Evolutionary conservation across 2,888 invertebrate genomes (phyloP).

Genomic region (Microplitis deprimator): DNA sequence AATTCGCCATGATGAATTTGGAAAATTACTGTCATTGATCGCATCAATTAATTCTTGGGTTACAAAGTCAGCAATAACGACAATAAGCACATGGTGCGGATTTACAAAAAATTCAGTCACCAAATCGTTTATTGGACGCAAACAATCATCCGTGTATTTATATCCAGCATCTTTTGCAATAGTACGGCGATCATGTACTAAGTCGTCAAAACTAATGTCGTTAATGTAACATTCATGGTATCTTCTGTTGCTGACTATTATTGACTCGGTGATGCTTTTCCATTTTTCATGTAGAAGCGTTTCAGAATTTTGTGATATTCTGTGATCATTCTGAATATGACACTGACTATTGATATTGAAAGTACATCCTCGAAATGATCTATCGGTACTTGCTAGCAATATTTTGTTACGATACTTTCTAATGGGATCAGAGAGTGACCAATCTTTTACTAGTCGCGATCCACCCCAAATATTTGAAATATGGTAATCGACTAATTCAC

Average conservation of each 20-base stretch:
- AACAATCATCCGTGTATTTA: neutral
- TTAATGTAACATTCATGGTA: neutral
- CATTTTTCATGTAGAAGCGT: no score
- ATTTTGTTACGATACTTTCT: neutral
- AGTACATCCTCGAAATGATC: neutral
- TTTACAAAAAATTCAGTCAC: no score
- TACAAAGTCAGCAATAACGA: no score
- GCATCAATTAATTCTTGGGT: no score
- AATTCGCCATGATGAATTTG: neutral
- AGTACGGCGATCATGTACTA: neutral
- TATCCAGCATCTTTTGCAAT: neutral
- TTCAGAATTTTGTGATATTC: no score
- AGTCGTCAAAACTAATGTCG: neutral
- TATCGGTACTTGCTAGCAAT: neutral
- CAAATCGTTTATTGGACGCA: no score
- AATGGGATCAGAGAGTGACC: neutral
- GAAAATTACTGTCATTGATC: no score
- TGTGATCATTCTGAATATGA: neutral
- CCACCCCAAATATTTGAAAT: neutral
- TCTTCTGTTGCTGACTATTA: neutral
- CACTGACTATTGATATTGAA: neutral
- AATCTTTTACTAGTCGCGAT: neutral
- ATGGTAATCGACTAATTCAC: neutral
- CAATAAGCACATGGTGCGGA: no score
- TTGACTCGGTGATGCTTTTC: neutral